Conservation (phyloP, 1,140 invertebrate genomes). For the Tetramorium alpestre region DNA sequence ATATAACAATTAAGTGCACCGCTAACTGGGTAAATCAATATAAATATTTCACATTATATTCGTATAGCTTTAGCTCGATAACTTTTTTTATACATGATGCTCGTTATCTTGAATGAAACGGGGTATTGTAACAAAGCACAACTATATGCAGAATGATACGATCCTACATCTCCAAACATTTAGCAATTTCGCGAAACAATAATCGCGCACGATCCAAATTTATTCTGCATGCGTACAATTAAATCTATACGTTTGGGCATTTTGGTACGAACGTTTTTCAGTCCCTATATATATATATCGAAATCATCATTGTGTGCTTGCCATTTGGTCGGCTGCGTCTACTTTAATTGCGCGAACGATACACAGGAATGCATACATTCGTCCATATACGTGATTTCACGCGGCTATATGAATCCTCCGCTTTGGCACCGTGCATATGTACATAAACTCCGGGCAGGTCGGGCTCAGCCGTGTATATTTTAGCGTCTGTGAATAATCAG, state of each 20-base stretch:
- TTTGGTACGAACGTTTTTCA: conserved; percentile 50
- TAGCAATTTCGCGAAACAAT: conserved; percentile 25
- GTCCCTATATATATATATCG: background rate
- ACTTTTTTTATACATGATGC: conserved; percentile 7
- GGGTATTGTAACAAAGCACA: background rate
- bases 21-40: conserved; percentile 22
- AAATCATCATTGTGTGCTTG: conserved; percentile 25
- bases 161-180: conserved; percentile 23
- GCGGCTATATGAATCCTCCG: conserved; percentile 68
- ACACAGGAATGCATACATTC: conserved; percentile 51
- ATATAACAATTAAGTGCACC: background rate
- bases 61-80: background rate
- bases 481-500: conserved; percentile 79
- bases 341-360: conserved; percentile 64
- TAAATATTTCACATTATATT: conserved; percentile 14
- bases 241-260: conserved; percentile 7
- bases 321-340: conserved; percentile 15
- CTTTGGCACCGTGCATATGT: conserved; percentile 68
- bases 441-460: conserved; percentile 71
- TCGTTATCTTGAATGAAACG: conserved; percentile 29
- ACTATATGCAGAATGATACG: background rate
- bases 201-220: conserved; percentile 42
- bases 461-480: conserved; percentile 76
- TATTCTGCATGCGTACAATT: conserved; percentile 38
- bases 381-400: conserved; percentile 30